These are phyloP conservation scores for Blera fallax DNA, from an alignment of 2,888 invertebrate genomes.

Conservation along the genomic window DNA sequence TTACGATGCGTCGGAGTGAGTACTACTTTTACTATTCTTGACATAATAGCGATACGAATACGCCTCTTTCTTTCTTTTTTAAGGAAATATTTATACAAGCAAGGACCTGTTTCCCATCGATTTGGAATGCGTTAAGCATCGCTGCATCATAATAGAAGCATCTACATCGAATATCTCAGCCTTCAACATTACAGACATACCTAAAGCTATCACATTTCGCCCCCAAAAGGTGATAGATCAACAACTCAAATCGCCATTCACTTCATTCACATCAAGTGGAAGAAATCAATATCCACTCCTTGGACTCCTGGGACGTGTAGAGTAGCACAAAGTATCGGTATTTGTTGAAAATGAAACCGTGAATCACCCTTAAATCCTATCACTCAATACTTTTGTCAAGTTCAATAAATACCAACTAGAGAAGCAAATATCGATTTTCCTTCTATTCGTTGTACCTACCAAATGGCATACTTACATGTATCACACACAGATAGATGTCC, in stretches of 20 bases:
- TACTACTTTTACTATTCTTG: too few relatives aligned
- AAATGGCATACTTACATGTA: constrained; percentile 81
- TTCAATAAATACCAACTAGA: neutral
- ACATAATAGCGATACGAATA: too few relatives aligned
- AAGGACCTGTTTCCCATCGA: too few relatives aligned
- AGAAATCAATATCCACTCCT: neutral
- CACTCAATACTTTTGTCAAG: neutral
- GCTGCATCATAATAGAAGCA: neutral
- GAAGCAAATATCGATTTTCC: neutral
- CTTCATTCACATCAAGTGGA: neutral
- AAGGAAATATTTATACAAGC: too few relatives aligned
- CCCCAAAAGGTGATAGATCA: neutral
- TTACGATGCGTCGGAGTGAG: too few relatives aligned
- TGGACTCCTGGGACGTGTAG: neutral
- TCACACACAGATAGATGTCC: constrained; percentile 82
- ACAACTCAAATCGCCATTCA: neutral
- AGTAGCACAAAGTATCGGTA: neutral
- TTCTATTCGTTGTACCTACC: neutral
- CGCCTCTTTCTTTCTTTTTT: too few relatives aligned
- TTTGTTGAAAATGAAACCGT: neutral
- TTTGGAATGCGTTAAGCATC: neutral
- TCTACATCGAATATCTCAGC: neutral
- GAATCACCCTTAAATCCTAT: neutral
- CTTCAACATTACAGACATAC: neutral
- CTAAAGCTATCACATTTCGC: neutral